Conservation (phyloP, 1,140 invertebrate species). For the Psix sp. region DNA sequence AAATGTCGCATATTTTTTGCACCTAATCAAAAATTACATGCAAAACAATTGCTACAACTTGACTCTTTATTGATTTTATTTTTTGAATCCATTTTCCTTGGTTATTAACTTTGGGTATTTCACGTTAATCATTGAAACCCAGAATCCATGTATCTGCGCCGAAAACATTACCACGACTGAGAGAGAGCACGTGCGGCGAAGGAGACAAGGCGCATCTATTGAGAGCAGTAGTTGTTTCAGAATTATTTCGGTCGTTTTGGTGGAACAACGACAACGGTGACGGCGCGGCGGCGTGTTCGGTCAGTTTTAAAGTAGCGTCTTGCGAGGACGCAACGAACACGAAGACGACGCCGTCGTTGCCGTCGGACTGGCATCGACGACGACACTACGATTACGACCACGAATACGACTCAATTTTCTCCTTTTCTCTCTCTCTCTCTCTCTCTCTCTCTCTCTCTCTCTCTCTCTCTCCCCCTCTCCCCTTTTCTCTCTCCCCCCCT, state of each 20-base stretch:
- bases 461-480: no score
- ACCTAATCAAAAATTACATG: no score
- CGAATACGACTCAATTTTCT: conserved; percentile 25
- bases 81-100: no score
- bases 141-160: background rate
- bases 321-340: conserved; percentile 68
- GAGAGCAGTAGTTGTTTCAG: conserved; percentile 15
- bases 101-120: no score
- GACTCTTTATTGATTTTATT: no score
- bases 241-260: conserved; percentile 27
- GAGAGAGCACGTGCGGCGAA: background rate
- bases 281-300: conserved; percentile 53
- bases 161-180: background rate
- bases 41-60: no score
- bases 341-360: conserved; percentile 57
- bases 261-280: conserved; percentile 24
- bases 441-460: conserved; percentile 11
- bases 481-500: no score
- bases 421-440: conserved; percentile 3
- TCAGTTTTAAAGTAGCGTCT: conserved; percentile 73
- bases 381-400: conserved; percentile 24
- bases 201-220: background rate
- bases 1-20: no score
- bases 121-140: no score
- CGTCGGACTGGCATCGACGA: conserved; percentile 36